Evolutionary conservation across 2,797 vertebrate species (phyloP).

Genomic region (Betta splendens): DNA sequence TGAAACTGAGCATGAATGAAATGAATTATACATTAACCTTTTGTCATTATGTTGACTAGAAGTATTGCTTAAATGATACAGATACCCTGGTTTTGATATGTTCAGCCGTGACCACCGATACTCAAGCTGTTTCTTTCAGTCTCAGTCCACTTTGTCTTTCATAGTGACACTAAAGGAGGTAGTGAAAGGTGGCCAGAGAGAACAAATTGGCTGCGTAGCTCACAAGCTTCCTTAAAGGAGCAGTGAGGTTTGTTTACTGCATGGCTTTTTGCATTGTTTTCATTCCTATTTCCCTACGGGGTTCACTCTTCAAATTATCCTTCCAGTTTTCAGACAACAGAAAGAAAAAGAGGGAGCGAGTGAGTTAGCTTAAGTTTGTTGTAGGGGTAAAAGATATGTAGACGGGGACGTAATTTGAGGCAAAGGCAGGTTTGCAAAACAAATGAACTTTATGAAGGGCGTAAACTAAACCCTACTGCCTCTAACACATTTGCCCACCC

Average conservation of each 20-base stretch:
- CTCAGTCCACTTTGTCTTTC: background rate
- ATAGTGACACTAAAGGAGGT: background rate
- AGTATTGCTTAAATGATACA: background rate
- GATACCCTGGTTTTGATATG: too few species aligned
- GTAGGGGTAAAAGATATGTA: background rate
- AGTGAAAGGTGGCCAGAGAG: constrained; percentile 1
- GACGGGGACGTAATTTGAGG: constrained; percentile 19
- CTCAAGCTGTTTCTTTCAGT: background rate
- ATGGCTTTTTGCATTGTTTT: constrained; percentile 36
- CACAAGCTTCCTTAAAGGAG: constrained; percentile 36
- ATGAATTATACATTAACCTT: background rate
- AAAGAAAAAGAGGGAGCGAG: constrained; percentile 2
- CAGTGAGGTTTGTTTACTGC: constrained; percentile 46
- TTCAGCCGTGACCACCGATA: too few species aligned
- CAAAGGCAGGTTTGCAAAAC: constrained; percentile 29
- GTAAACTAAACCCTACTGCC: background rate
- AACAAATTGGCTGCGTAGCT: constrained; percentile 14
- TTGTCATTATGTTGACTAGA: background rate
- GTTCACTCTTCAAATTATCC: constrained; percentile 52
- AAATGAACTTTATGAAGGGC: constrained; percentile 22
- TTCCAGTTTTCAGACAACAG: constrained; percentile 20
- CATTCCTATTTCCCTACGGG: constrained; percentile 47
- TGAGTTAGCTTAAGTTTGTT: constrained; percentile 7
- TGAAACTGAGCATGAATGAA: background rate
- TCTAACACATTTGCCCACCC: constrained; percentile 10